Evolutionary conservation across 53 echinoderm and acorn worm genomes (phyloP).

Genomic region (Mesocentrotus franciscanus): DNA sequence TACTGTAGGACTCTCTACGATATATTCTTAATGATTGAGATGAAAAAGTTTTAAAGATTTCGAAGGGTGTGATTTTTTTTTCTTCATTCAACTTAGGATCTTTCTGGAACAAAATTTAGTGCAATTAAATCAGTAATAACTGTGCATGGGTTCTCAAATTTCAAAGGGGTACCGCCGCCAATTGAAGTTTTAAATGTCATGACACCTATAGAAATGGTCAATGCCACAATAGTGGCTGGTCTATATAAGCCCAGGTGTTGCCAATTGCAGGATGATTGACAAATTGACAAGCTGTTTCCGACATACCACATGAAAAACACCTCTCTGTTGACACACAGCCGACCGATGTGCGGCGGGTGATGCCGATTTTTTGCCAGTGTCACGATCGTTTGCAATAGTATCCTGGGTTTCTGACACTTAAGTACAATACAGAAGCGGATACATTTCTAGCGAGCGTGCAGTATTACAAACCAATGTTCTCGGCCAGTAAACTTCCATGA

Average conservation of each 20-base stretch:
- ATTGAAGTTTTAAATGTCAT: constrained; percentile 44
- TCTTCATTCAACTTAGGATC: neutral
- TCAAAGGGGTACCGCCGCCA: constrained; percentile 47
- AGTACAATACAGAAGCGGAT: constrained; percentile 56
- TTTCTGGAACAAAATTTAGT: neutral
- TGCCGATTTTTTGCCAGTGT: constrained; percentile 36
- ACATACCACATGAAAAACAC: constrained; percentile 52
- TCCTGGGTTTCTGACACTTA: constrained; percentile 53
- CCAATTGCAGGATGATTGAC: constrained; percentile 57
- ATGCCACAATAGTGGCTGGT: constrained; percentile 53
- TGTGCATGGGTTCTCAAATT: neutral
- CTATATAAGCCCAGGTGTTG: constrained; percentile 69
- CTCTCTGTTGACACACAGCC: constrained; percentile 54
- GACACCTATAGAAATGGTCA: constrained; percentile 54
- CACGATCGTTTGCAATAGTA: constrained; percentile 67
- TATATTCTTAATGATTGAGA: neutral
- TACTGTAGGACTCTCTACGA: neutral
- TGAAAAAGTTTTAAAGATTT: neutral
- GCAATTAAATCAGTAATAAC: constrained; percentile 21
- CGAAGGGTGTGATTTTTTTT: neutral
- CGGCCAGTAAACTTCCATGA: constrained; percentile 10
- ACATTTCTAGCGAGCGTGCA: constrained; percentile 65
- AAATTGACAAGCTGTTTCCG: constrained; percentile 72
- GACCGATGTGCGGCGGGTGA: neutral
- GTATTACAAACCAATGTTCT: constrained; percentile 59